A percentile compares a stretch with the other conserved stretches of the same genome.
phyloP scores from a whole-genome alignment of 2,113 vertebrate genomes.

The Microcebus lehilahytsara region DNA sequence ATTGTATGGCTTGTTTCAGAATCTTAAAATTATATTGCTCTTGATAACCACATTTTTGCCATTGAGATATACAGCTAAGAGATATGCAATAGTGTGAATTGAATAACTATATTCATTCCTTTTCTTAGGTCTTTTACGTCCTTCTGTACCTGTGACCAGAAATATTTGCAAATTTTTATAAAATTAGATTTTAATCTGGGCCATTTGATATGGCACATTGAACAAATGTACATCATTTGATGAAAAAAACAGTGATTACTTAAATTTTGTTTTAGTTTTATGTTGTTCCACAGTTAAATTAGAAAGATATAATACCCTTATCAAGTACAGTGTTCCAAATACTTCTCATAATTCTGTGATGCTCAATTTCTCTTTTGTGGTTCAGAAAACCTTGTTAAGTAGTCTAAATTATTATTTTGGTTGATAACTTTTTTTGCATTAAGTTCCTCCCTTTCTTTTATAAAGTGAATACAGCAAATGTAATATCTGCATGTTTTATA shows the following conservation, averaged over 20 bases:
- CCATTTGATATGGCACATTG: background rate
- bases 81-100: background rate
- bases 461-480: constrained; percentile 14
- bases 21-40: background rate
- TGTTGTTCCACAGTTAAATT: background rate
- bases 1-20: background rate
- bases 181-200: constrained; percentile 20
- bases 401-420: constrained; percentile 38
- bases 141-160: background rate
- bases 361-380: background rate
- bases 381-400: constrained; percentile 36
- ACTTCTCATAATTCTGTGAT: background rate
- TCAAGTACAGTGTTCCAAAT: background rate
- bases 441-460: constrained; percentile 32
- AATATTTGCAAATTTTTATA: constrained; percentile 8
- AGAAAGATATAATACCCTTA: background rate
- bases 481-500: constrained; percentile 32
- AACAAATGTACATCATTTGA: background rate
- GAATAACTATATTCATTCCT: background rate
- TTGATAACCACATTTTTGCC: background rate
- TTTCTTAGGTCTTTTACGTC: background rate
- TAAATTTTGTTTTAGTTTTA: background rate
- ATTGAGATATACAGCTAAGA: background rate
- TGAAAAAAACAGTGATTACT: background rate
- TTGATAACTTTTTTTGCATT: constrained; percentile 10